These are phyloP conservation scores for Nomada fabriciana DNA, from an alignment of 2,888 invertebrate species.

Conservation along the genomic window DNA sequence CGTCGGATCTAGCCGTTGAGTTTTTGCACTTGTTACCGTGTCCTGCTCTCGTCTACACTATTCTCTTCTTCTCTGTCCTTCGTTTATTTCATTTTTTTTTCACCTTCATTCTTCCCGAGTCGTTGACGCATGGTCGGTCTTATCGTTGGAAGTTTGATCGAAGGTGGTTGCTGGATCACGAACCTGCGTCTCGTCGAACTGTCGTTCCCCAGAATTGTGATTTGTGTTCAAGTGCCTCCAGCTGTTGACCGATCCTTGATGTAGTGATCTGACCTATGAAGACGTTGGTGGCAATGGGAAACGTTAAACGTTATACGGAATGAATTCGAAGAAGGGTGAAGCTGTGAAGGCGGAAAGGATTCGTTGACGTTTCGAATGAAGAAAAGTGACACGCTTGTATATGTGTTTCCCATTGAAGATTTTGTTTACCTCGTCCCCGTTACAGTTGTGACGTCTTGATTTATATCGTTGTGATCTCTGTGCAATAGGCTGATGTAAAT, in stretches of 20 bases:
- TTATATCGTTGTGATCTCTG: background rate
- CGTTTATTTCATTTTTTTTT: background rate
- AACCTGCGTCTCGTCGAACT: slow-evolving; percentile 4
- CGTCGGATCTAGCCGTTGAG: slow-evolving; percentile 61
- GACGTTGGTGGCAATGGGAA: slow-evolving; percentile 34
- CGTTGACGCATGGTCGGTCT: too few species aligned
- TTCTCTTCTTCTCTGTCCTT: background rate
- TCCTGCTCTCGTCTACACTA: slow-evolving; percentile 17
- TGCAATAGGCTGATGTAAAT: slow-evolving; percentile 1
- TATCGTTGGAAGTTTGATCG: background rate
- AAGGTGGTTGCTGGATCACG: background rate
- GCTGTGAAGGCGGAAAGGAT: background rate
- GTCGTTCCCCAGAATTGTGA: slow-evolving; percentile 28
- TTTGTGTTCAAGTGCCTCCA: slow-evolving; percentile 37
- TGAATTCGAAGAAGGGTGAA: too few species aligned
- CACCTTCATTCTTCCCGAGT: background rate
- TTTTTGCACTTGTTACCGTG: slow-evolving; percentile 68
- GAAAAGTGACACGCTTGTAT: background rate
- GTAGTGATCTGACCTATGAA: slow-evolving; percentile 26
- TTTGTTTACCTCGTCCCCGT: too few species aligned
- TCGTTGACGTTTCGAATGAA: background rate
- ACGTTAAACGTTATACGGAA: background rate
- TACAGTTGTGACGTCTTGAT: background rate
- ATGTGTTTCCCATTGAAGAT: background rate
- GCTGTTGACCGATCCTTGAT: background rate